phyloP scores from a whole-genome alignment of 2,888 invertebrate species.

The Alloscopus bannaensis region DNA sequence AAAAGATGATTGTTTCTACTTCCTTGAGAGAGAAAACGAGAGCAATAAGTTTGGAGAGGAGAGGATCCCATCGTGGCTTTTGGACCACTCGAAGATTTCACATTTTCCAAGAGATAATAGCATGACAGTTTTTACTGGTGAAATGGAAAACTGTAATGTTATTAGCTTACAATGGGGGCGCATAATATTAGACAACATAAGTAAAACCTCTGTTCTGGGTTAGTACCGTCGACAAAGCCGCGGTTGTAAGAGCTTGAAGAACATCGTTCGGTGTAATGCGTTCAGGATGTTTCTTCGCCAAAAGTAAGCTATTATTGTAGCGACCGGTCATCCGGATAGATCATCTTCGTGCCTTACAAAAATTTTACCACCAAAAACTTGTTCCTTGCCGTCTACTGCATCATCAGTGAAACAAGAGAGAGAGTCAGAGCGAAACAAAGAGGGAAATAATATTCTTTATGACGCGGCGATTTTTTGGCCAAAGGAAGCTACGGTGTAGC shows the following conservation, averaged over 20 bases:
- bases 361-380: not conserved
- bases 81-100: slow-evolving; percentile 47
- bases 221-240: not conserved
- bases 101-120: slow-evolving; percentile 45
- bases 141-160: slow-evolving; percentile 61
- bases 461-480: slow-evolving; percentile 11
- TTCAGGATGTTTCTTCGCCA: slow-evolving; percentile 40
- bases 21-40: not conserved
- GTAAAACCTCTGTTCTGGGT: not conserved
- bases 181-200: not conserved
- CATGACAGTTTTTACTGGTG: slow-evolving; percentile 54
- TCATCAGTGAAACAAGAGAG: slow-evolving; percentile 23
- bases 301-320: slow-evolving; percentile 32
- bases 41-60: not conserved
- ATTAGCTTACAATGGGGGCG: slow-evolving; percentile 39
- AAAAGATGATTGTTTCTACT: slow-evolving; percentile 44
- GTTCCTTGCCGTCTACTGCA: slow-evolving; percentile 15
- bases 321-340: slow-evolving; percentile 41
- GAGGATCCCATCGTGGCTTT: not conserved
- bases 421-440: slow-evolving; percentile 2
- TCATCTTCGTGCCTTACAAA: slow-evolving; percentile 16
- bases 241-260: not conserved
- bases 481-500: slow-evolving; percentile 1
- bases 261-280: slow-evolving; percentile 14
- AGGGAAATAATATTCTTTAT: slow-evolving; percentile 1